Conservation (phyloP, 2,113 vertebrate genomes). For the Chaenocephalus aceratus region DNA sequence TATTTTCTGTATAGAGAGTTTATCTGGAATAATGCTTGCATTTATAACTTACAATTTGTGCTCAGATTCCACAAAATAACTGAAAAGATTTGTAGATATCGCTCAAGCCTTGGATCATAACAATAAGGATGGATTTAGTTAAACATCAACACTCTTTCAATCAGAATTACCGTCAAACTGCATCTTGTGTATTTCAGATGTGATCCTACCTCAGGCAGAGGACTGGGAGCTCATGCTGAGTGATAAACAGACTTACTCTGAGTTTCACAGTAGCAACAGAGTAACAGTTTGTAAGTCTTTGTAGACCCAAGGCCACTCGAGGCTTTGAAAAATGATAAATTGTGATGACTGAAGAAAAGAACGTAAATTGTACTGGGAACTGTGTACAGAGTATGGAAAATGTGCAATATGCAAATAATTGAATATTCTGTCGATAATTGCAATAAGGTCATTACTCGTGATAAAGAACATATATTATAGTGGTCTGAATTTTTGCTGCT, state of each 20-base stretch:
- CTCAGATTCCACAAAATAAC: slow-evolving; percentile 9
- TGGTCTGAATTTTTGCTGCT: too few species aligned
- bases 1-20: slow-evolving; percentile 3
- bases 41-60: slow-evolving; percentile 6
- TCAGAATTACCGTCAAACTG: slow-evolving; percentile 25
- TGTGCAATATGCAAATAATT: too few species aligned
- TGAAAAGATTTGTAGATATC: slow-evolving; percentile 15
- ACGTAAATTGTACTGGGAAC: background rate
- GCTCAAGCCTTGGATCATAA: slow-evolving; percentile 14
- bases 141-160: slow-evolving; percentile 24
- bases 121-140: slow-evolving; percentile 42
- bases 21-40: background rate
- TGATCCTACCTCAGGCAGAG: slow-evolving; percentile 32
- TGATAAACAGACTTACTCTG: slow-evolving; percentile 15
- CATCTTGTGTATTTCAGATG: slow-evolving; percentile 30
- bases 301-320: background rate
- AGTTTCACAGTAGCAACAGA: slow-evolving; percentile 1
- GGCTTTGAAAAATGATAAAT: background rate
- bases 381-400: too few species aligned
- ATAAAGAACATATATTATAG: too few species aligned
- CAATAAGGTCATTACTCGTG: too few species aligned
- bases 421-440: too few species aligned
- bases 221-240: slow-evolving; percentile 33
- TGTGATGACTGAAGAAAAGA: background rate
- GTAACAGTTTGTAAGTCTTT: background rate